These are phyloP conservation scores for Sardinella longiceps DNA, from an alignment of 2,797 vertebrate species.

Conservation along the genomic window DNA sequence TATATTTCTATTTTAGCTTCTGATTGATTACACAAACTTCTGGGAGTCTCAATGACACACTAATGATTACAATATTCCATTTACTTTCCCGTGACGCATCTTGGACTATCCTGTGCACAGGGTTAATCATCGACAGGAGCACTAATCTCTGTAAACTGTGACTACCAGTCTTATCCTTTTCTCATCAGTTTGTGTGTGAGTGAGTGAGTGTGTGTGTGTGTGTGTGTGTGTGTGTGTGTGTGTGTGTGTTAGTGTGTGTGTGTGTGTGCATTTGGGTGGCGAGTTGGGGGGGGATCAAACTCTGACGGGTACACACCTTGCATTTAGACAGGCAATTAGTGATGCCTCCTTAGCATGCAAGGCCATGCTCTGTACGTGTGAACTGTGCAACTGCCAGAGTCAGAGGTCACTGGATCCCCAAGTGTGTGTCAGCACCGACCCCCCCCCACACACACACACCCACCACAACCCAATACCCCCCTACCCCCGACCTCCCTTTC, in stretches of 20 bases:
- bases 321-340: conserved; percentile 25
- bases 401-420: conserved; percentile 16
- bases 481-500: not conserved
- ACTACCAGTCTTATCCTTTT: conserved; percentile 2
- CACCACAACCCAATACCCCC: not conserved
- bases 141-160: conserved; percentile 14
- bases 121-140: not conserved
- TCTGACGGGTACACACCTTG: conserved; percentile 8
- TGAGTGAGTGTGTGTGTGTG: not conserved
- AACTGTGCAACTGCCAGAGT: conserved; percentile 10
- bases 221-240: conserved; percentile 6
- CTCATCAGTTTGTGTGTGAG: not conserved
- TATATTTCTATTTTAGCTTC: not conserved
- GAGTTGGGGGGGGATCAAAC: not conserved
- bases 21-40: not conserved
- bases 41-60: too few species aligned
- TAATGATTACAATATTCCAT: not conserved
- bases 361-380: not conserved
- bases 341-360: not conserved
- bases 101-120: not conserved
- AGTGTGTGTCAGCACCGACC: not conserved
- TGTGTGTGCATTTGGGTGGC: not conserved
- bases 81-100: not conserved
- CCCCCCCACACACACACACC: not conserved
- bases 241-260: conserved; percentile 11